phyloP scores from a whole-genome alignment of 2,888 invertebrate species.

The Herminia tarsipennalis region DNA sequence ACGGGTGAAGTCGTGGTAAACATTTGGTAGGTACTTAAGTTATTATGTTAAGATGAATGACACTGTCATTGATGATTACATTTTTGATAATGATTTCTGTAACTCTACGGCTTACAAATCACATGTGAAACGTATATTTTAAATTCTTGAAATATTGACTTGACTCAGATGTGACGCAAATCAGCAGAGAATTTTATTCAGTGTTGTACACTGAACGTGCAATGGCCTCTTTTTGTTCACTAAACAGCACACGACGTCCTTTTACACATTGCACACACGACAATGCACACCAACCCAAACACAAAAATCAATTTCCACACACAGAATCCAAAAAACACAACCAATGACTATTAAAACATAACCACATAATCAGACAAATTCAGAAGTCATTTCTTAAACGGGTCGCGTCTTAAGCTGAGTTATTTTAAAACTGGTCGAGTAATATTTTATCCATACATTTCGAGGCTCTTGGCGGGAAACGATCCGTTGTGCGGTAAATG shows the following conservation, averaged over 20 bases:
- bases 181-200: background rate
- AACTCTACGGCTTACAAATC: too few relatives aligned
- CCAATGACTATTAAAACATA: conserved; percentile 6
- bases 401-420: conserved; percentile 8
- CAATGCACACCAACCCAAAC: conserved; percentile 3
- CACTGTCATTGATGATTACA: too few relatives aligned
- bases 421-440: conserved; percentile 37
- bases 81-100: too few relatives aligned
- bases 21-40: too few relatives aligned
- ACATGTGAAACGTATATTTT: too few relatives aligned
- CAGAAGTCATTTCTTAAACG: conserved; percentile 1
- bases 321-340: conserved; percentile 2
- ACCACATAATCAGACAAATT: background rate
- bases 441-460: conserved; percentile 40
- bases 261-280: background rate
- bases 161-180: too few relatives aligned
- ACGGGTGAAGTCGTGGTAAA: too few relatives aligned
- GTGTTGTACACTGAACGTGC: background rate
- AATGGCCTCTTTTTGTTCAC: conserved; percentile 1
- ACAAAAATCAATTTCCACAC: background rate
- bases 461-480: conserved; percentile 16
- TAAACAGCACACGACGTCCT: background rate
- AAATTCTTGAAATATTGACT: too few relatives aligned
- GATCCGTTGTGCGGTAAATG: conserved; percentile 32
- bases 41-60: too few relatives aligned